Evolutionary conservation across 2,888 invertebrate species (phyloP), one percentile per base, ranked within the genome.

Genomic region (Physocephala rufipes): DNA sequence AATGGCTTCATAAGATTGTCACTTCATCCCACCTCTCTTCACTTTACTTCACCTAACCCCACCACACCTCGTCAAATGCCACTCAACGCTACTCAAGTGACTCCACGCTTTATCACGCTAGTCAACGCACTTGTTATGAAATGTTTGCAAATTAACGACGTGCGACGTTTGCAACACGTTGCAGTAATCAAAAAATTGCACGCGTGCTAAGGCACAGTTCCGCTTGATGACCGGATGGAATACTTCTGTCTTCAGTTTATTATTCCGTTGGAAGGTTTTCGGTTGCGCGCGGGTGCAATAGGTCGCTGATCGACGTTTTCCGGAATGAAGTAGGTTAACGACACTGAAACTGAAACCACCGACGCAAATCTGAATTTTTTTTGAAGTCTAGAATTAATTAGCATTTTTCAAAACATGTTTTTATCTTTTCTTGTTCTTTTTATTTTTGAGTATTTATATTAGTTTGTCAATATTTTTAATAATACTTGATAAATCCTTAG

Each of bases 291-390:
- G 30, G 28, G 45, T 47, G 12, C 63, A 63, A 45, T 62, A 26
- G 43, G 58, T 45, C 19, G 24, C 26, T 26, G 53, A 24, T 13
- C 28, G 21, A 19, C 61, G 47, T 15, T 49, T 61, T 59, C 30
- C 68, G 68, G 61, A 36, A 51, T 62, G 30, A 68, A 68, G n/a
- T 68, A 30, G 68, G 68, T 68, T 68, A 68, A 68, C 61, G 68
- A 68, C 68, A 68, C n/a, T n/a, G n/a, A n/a, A n/a, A n/a, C n/a
- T n/a, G n/a, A n/a, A n/a, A n/a, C 68, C 61, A 49, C 16, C 21
- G n/a, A 5, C n/a, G 43, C 30, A 19, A 9, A 12, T 16, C 13
- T 24, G 53, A 21, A 2, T 19, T 63, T 43, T 9, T 43, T 21
- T 19, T 2, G 59, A 16, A 59, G 9, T 13, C n/a, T 59, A 9